These are phyloP conservation scores for Oreortyx pictus DNA, from an alignment of 2,797 vertebrate species.

Conservation along the genomic window DNA sequence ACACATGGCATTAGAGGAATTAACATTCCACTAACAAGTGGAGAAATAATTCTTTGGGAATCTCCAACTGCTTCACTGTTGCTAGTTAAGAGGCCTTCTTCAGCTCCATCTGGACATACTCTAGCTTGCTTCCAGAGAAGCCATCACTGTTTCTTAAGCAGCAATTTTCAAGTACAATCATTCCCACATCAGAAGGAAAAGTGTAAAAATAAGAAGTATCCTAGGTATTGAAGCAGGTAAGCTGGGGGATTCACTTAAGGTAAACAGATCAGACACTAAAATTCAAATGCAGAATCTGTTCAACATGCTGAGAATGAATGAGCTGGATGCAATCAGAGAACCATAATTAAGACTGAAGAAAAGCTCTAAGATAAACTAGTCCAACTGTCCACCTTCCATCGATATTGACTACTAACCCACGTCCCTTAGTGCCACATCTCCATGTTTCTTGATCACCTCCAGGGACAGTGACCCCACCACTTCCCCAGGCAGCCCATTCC, in stretches of 20 bases:
- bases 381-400: too few relatives aligned
- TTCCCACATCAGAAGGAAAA: background rate
- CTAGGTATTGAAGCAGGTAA: background rate
- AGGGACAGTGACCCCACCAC: too few relatives aligned
- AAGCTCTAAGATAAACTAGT: too few relatives aligned
- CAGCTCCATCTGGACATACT: background rate
- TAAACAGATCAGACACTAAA: background rate
- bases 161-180: background rate
- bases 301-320: background rate
- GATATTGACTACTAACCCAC: too few relatives aligned
- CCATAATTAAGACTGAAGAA: too few relatives aligned
- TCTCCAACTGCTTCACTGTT: background rate
- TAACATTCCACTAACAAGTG: background rate
- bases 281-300: background rate
- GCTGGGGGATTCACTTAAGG: background rate
- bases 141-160: background rate
- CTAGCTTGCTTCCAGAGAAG: background rate
- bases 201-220: background rate
- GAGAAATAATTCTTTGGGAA: slow-evolving; percentile 27
- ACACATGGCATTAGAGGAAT: background rate
- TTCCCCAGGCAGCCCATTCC: too few relatives aligned
- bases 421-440: too few relatives aligned
- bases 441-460: too few relatives aligned
- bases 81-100: background rate
- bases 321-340: background rate